Conservation (phyloP, 2,113 vertebrate genomes). For the Pogona vitticeps region DNA sequence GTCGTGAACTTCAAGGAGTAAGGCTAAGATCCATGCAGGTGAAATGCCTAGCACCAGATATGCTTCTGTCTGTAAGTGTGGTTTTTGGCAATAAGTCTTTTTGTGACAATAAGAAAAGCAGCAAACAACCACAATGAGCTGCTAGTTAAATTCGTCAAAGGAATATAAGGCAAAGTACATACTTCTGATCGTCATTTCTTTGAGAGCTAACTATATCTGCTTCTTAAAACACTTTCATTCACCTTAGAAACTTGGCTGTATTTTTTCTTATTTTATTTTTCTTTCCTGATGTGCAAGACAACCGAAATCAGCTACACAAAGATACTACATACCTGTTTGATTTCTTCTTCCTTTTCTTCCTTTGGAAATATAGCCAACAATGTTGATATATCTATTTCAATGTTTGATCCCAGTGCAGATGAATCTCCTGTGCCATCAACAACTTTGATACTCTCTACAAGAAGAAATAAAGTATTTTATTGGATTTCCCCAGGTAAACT, state of each 20-base stretch:
- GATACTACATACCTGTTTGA: slow-evolving; percentile 76
- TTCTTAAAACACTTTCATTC: background rate
- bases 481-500: too few species aligned
- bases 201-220: background rate
- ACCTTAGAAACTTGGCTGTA: background rate
- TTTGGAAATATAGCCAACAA: slow-evolving; percentile 77
- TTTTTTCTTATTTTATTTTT: background rate
- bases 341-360: slow-evolving; percentile 69
- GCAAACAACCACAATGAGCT: too few species aligned
- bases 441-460: slow-evolving; percentile 47
- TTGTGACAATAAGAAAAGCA: too few species aligned
- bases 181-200: too few species aligned
- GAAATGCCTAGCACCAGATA: too few species aligned
- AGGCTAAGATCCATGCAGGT: too few species aligned
- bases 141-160: too few species aligned
- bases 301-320: background rate
- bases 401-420: slow-evolving; percentile 66
- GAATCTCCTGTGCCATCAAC: background rate
- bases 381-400: slow-evolving; percentile 74
- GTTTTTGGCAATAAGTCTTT: too few species aligned
- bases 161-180: too few species aligned
- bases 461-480: background rate
- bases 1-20: too few species aligned
- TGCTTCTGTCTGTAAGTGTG: too few species aligned
- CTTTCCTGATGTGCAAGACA: background rate